A percentile compares a stretch with the other conserved stretches of the same genome.
Conservation (phyloP, 2,113 vertebrate species). For the Xenopus laevis region DNA sequence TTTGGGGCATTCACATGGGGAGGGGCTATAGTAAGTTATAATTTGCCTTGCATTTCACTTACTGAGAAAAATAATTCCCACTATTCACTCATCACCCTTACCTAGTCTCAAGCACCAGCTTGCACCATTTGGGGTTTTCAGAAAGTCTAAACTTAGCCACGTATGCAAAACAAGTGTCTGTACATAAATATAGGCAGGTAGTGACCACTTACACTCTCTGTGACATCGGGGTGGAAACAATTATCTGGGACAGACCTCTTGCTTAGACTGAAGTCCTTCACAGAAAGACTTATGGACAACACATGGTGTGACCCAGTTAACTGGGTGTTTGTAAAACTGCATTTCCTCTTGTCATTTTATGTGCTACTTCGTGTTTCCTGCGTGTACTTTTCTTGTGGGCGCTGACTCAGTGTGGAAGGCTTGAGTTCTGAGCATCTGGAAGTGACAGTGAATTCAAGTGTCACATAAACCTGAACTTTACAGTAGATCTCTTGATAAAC, state of each 20-base stretch:
- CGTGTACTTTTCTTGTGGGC: slow-evolving; percentile 37
- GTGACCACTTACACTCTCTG: too few species aligned
- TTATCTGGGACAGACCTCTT: too few species aligned
- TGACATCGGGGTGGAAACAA: too few species aligned
- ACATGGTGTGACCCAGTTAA: slow-evolving; percentile 25
- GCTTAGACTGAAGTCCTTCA: too few species aligned
- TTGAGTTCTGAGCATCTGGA: slow-evolving; percentile 2
- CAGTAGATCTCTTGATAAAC: not conserved
- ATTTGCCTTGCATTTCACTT: too few species aligned
- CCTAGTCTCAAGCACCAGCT: not conserved
- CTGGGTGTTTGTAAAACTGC: not conserved
- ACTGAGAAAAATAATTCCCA: too few species aligned
- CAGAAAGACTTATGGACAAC: slow-evolving; percentile 21
- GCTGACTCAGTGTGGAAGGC: slow-evolving; percentile 34
- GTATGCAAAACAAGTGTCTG: not conserved
- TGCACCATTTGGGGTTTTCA: not conserved
- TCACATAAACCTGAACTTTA: not conserved
- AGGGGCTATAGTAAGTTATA: too few species aligned
- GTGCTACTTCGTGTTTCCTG: slow-evolving; percentile 34
- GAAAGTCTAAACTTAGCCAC: not conserved
- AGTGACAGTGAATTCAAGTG: slow-evolving; percentile 8
- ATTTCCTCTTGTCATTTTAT: slow-evolving; percentile 18
- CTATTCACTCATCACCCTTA: too few species aligned
- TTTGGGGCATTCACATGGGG: too few species aligned
- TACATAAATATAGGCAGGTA: too few species aligned